Percentiles rank a stretch among this genome's conserved stretches.
Evolutionary conservation across 2,888 invertebrate genomes (phyloP).

Genomic region (Litoditis marina): DNA sequence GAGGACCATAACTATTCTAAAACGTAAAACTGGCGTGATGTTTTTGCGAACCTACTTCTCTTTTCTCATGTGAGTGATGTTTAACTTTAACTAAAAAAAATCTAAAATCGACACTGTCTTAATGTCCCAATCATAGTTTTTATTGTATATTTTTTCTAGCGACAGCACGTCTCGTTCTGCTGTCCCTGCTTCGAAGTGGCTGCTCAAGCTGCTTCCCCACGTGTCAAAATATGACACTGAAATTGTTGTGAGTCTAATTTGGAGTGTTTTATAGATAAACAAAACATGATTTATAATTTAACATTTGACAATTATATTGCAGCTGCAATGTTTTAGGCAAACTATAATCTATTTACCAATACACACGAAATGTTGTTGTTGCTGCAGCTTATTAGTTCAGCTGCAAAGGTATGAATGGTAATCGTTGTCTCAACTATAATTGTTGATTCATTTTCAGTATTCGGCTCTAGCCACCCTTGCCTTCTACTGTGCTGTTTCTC

Average conservation of each 20-base stretch:
- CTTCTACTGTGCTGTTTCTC: constrained; percentile 24
- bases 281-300: too few species aligned
- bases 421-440: background rate
- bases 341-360: too few species aligned
- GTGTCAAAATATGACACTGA: constrained; percentile 1
- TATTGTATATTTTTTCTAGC: too few species aligned
- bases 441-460: constrained; percentile 8
- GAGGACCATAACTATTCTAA: too few species aligned
- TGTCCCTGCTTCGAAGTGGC: constrained; percentile 13
- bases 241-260: background rate
- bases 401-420: background rate
- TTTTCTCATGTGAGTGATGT: too few species aligned
- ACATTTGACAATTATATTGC: too few species aligned
- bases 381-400: constrained; percentile 1
- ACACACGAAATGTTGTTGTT: constrained; percentile 16
- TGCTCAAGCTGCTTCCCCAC: constrained; percentile 9
- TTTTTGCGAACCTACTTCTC: too few species aligned
- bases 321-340: too few species aligned
- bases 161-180: background rate
- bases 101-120: too few species aligned
- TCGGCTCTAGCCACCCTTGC: constrained; percentile 19
- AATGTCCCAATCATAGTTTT: too few species aligned
- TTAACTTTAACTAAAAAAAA: too few species aligned
- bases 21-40: too few species aligned
- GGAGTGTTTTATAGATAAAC: constrained; percentile 9